Base-by-base conservation (phyloP, 2,888 invertebrate species). In the Neoscelio sp. region DNA sequence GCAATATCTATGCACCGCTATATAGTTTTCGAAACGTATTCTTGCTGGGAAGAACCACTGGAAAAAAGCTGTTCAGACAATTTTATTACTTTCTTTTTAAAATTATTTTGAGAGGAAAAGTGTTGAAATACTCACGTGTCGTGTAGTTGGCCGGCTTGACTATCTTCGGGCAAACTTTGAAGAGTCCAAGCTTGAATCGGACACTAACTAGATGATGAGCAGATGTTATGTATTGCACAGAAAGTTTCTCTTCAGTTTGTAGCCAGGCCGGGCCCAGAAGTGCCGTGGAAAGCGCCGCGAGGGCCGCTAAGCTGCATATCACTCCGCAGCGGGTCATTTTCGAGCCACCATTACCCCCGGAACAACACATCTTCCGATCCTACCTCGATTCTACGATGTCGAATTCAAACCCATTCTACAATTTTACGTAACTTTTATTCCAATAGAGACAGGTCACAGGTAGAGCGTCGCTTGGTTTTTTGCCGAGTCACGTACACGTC, bases 241-340 rank as follows among this genome's bases (percentile, higher is more conserved):
- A 81, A 30, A 89, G 81, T 75, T 86, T 87, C 73, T 90, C 90
- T 71, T 90, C 90, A 38, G 90, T 90, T 76, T 89, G 89, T 35
- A 90, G 86, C 90, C 90, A 90, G 13, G 89, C 89, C 7, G 90
- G 89, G n/a, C 90, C 90, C 38, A 89, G 79, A 30, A 90, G 85
- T 0, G 90, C 89, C 7, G 89, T 87, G 62, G 88, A 85, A 12
- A 90, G 86, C 12, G 90, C 90, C 0, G 87, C 89, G 8, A 90
- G 85, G 0, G 90, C 90, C 13, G 90, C 90, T 68, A 90, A 83
- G 46, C 90, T 90, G 62, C 89, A 90, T 46, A 90, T 82, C 33
- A 90, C 85, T 40, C 90, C 90, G 73, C 90, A 90, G 71, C 89
- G 85, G 60, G 90, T 89, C 87, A 90, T 85, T 50, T 85, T 85